Base-by-base conservation (phyloP, 1,140 invertebrate genomes). In the Zaprionus taronus region DNA sequence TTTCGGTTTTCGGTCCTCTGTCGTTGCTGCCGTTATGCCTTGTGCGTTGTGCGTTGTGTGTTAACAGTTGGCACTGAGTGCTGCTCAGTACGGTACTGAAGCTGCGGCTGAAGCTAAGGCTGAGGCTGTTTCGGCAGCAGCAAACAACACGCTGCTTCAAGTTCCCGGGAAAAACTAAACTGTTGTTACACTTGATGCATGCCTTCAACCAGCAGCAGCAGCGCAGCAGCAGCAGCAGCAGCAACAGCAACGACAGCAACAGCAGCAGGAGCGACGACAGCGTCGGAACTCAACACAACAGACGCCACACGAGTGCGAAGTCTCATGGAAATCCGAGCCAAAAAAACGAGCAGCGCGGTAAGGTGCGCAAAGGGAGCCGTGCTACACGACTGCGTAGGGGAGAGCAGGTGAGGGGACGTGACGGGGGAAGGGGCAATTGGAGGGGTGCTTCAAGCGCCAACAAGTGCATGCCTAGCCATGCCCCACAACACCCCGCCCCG, bases 101-200 rank as follows among this genome's bases (percentile, higher is more conserved):
- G 28, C 62, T 73, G 38, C 28, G 7, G 28, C 62, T 73, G 34
- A 34, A 49, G 64, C 38, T 26, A 38, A 15, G 14, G 12, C 22
- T 65, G 20, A 58, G 15, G 63, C 28, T 51, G 24, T 62, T 36
- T 62, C 38, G 61, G 60, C 72, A 75, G 67, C 72, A 63, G 28
- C 67, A 58, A 41, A 80, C 77, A 85, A 86, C 83, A 80, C 81
- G 81, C 81, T 77, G 85, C 91, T 74, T 78, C 83, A 77, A 82
- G 83, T 91, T 87, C 91, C 91, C 91, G 91, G 91, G 91, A 83
- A 92, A 91, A 92, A 92, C 90, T 91, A 82, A 74, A 84, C 73
- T 72, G 72, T 78, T 78, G 73, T 83, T 91, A 85, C 90, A 92
- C 91, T 92, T 92, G 90, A 92, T 92, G 91, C 91, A 92, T 91